Evolutionary conservation across 2,888 invertebrate genomes (phyloP), one percentile per base, ranked within the genome.

Genomic region (Tridacna gigas): DNA sequence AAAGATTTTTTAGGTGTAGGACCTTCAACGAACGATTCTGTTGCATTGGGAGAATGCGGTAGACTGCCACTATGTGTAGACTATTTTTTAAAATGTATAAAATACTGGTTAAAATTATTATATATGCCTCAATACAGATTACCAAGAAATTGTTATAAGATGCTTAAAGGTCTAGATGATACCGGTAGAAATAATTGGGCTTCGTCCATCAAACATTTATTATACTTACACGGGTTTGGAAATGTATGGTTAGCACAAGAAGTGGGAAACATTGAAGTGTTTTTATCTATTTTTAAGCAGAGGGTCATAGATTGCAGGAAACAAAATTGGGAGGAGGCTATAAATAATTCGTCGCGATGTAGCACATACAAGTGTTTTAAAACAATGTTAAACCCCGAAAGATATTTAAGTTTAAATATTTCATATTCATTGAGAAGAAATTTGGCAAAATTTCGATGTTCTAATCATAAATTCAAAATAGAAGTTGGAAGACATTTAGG

Each of bases 71-170:
- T 61, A 15, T 61, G 26, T 67, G 28, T 67, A 26, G 28, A 26
- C 13, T 67, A 37, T 67, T 67, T 9, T 61, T 15, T 61, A 9
- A 69, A 22, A 12, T 67, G 28, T 69, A 75, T 80, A 56, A 80
- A 76, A 61, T 80, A 75, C 25, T 75, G 75, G 76, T n/a, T 76
- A 48, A 69, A 80, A 69, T 65, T 26, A 65, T 25, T 80, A 11
- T 25, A 56, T 37, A 80, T 80, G 80, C 61, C 65, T 51, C 56
- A 65, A 11, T 28, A 11, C n/a, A 66, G 80, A 37, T 76, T 65
- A n/a, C 79, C 79, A 5, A 74, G 51, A 51, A 61, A 65, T 0
- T 74, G 74, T 66, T 79, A 79, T 66, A n/a, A n/a, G n/a, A 48
- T 74, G 67, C 74, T 79, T 56, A 69, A 69, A 26, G 11, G 22